Percentiles rank a stretch among this genome's conserved stretches.
Evolutionary conservation across 2,888 invertebrate species (phyloP).

Genomic region (Blera fallax): DNA sequence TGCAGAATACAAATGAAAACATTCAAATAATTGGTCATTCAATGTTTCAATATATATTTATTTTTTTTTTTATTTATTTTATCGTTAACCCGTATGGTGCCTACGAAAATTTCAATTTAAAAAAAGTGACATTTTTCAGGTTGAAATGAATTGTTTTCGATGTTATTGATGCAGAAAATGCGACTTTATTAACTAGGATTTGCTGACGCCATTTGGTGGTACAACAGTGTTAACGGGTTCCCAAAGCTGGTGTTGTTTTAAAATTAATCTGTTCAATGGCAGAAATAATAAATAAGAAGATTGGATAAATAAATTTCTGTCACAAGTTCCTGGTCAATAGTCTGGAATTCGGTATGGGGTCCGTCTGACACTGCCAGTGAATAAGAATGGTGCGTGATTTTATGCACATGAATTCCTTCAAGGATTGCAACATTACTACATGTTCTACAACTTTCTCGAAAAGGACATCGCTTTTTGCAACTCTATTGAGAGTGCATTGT

Average conservation of each 20-base stretch:
- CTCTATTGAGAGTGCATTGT: too few species aligned
- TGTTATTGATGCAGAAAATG: neutral
- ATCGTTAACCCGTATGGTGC: neutral
- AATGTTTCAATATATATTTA: neutral
- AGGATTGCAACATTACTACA: too few species aligned
- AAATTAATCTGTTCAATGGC: neutral
- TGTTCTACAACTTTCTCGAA: too few species aligned
- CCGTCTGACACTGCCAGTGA: too few species aligned
- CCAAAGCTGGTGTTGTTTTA: neutral
- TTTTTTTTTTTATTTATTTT: neutral
- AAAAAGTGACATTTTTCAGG: neutral
- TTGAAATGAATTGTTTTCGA: neutral
- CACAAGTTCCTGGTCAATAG: too few species aligned
- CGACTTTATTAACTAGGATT: neutral
- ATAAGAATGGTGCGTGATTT: too few species aligned
- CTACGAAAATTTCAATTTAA: neutral
- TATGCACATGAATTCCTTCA: too few species aligned
- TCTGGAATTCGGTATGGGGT: too few species aligned
- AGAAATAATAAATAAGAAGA: too few species aligned
- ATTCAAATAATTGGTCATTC: neutral
- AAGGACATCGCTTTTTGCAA: too few species aligned
- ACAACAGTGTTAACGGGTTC: neutral
- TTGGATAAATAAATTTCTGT: too few species aligned
- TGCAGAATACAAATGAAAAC: neutral
- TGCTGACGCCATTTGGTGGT: neutral